Base-by-base conservation (phyloP, 2,113 vertebrate species). In the Fulmarus glacialis region DNA sequence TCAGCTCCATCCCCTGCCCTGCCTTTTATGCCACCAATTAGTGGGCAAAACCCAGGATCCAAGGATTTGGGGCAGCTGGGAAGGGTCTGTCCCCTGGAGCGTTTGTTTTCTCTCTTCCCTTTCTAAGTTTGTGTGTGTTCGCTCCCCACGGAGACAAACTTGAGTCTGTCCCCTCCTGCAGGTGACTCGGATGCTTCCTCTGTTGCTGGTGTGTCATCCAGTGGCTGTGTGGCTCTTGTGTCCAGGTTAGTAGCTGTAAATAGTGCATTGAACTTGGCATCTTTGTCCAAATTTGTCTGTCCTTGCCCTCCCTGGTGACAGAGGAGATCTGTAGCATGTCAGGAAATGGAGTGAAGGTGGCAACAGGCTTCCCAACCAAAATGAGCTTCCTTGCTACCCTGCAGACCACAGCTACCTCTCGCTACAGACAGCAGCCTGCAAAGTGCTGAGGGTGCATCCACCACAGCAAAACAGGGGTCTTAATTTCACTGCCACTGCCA, bases 111-210 rank as follows among this genome's bases (percentile, higher is more conserved):
- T 67, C n/a, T 85, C 47, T 63, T 62, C 36, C 19, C 11, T 94
- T 60, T 8, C 32, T 71, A 82, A 38, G 16, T 82, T 6, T 43
- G 18, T 77, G 32, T 82, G 36, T 4, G 12, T 88, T 86, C 24
- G 6, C 3, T 48, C 43, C 15, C 71, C 21, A 53, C 0, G 0
- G 55, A 95, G 55, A 74, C 27, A 70, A 87, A 78, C n/a, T 26
- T 60, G 50, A 30, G 58, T 73, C 75, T 96, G 40, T 90, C 74
- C 15, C 77, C 20, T 97, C 72, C 79, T 89, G 21, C 95, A 99
- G 99, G 98, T 97, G 98, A 97, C 58, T 99, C 96, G 0, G 99
- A 99, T 90, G 97, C 95, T 79, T 99, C 98, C 4, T 99, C 98
- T 13, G 78, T 97, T 12, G 72, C 52, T 30, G 96, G 91, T 2